Conservation (phyloP, 2,888 invertebrate genomes). For the Cephus nigrinus region DNA sequence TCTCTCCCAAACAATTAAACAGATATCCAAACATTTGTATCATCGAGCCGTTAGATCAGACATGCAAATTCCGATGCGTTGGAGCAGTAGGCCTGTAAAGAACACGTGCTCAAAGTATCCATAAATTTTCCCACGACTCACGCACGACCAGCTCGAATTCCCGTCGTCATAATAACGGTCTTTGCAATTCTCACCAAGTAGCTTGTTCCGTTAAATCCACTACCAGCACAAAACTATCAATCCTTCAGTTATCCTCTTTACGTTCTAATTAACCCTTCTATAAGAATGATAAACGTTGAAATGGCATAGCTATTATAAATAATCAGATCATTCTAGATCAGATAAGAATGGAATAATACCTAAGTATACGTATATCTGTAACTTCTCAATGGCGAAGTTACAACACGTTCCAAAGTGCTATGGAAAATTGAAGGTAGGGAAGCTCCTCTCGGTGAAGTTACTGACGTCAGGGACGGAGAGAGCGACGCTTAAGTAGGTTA, state of each 20-base stretch:
- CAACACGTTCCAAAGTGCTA: not conserved
- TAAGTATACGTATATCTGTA: not conserved
- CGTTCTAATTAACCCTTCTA: not conserved
- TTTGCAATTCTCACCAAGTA: not conserved
- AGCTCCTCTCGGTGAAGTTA: not conserved
- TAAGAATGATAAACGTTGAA: not conserved
- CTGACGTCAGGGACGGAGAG: conserved; percentile 53
- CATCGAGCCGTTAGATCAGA: too few relatives aligned
- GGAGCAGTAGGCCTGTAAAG: too few relatives aligned
- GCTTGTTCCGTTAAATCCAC: not conserved
- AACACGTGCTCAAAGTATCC: not conserved
- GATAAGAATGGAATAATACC: not conserved
- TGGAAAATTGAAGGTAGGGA: not conserved
- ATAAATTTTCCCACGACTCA: not conserved
- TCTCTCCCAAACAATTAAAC: not conserved
- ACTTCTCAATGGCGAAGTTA: not conserved
- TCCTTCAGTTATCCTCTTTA: not conserved
- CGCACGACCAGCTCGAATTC: not conserved
- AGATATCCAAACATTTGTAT: too few relatives aligned
- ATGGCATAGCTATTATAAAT: not conserved
- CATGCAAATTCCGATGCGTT: too few relatives aligned
- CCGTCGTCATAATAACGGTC: not conserved
- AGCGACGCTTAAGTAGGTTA: conserved; percentile 55
- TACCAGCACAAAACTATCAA: not conserved
- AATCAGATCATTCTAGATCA: not conserved